Conservation (phyloP, 2,797 vertebrate genomes). For the Carduelis carduelis region DNA sequence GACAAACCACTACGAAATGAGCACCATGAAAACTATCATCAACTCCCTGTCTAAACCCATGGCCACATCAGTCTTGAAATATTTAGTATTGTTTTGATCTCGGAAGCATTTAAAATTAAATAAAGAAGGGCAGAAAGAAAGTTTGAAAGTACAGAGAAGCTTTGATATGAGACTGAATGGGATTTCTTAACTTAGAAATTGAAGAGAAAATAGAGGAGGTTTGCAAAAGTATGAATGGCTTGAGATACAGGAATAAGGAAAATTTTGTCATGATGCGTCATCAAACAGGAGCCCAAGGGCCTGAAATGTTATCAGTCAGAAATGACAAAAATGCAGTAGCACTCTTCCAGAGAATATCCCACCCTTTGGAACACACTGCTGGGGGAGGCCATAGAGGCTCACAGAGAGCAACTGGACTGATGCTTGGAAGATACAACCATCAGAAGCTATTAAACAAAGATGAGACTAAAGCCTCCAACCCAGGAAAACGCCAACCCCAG, state of each 20-base stretch:
- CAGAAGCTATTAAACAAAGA: background rate
- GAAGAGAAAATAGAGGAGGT: background rate
- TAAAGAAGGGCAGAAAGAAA: background rate
- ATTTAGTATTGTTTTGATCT: background rate
- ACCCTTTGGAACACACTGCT: background rate
- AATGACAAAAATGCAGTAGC: background rate
- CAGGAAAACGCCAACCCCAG: background rate
- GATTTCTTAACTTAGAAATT: background rate
- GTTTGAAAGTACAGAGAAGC: background rate
- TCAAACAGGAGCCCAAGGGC: background rate
- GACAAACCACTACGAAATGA: background rate
- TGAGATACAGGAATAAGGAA: background rate
- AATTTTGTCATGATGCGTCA: background rate
- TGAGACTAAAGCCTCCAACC: background rate
- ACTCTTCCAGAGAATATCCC: background rate
- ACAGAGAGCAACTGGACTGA: background rate
- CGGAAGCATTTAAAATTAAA: background rate
- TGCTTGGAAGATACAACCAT: background rate
- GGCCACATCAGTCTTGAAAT: background rate
- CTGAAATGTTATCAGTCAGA: background rate
- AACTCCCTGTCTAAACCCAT: background rate
- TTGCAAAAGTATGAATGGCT: background rate
- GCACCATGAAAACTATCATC: background rate
- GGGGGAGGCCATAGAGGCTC: background rate
- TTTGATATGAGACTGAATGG: background rate